Evolutionary conservation across 1,140 invertebrate species (phyloP).

Genomic region (Homalodisca vitripennis): DNA sequence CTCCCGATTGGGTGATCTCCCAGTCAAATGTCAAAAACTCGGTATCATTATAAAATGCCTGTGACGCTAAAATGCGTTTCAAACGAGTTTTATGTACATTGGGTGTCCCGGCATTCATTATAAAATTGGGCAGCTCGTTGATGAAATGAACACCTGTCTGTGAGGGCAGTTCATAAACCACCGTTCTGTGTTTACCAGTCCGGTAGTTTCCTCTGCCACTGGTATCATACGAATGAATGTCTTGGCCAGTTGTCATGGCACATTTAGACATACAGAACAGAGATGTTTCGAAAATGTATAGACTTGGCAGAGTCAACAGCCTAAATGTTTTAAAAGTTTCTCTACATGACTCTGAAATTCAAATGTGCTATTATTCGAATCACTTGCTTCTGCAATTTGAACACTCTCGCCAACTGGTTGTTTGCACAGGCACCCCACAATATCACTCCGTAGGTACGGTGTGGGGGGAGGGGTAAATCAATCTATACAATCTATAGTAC

Average conservation of each 20-base stretch:
- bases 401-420: too few species aligned
- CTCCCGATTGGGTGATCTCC: not conserved
- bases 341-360: too few species aligned
- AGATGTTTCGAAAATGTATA: not conserved
- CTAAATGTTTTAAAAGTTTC: not conserved
- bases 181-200: not conserved
- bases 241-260: not conserved
- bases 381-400: too few species aligned
- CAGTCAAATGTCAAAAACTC: not conserved
- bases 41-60: not conserved
- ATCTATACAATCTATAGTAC: too few species aligned
- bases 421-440: too few species aligned
- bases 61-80: not conserved
- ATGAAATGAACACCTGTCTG: not conserved
- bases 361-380: too few species aligned
- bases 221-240: not conserved
- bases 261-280: not conserved
- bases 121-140: not conserved
- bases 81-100: not conserved
- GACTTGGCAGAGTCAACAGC: not conserved
- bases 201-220: not conserved
- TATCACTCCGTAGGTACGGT: too few species aligned
- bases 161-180: not conserved
- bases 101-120: not conserved
- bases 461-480: too few species aligned